Conservation (phyloP, 2,113 vertebrate genomes). For the Trochalopteron elliotii region DNA sequence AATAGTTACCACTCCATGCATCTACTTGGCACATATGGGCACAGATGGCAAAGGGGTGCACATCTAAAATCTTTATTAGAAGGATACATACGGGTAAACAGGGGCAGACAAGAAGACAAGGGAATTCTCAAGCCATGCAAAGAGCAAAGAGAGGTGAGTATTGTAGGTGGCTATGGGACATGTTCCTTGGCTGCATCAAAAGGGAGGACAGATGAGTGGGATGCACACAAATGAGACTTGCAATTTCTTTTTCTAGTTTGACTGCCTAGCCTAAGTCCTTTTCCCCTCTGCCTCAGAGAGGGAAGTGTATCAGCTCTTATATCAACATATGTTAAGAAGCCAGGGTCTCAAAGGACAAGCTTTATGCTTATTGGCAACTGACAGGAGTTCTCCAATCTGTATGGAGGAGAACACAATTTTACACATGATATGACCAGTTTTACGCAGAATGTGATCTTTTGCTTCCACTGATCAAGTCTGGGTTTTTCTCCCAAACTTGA, state of each 20-base stretch:
- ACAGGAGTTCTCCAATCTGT: not conserved
- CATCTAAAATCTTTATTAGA: not conserved
- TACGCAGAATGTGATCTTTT: not conserved
- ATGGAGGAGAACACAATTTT: not conserved
- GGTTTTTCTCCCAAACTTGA: not conserved
- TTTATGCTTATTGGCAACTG: not conserved
- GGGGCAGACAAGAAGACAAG: slow-evolving; percentile 11
- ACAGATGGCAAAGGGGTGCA: slow-evolving; percentile 17
- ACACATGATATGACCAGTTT: slow-evolving; percentile 6
- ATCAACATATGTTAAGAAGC: slow-evolving; percentile 12
- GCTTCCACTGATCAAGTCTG: not conserved
- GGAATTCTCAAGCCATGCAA: slow-evolving; percentile 20
- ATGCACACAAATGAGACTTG: not conserved
- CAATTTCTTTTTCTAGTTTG: not conserved
- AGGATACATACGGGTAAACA: not conserved
- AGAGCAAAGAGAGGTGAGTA: not conserved
- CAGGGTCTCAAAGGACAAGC: not conserved
- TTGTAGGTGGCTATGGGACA: slow-evolving; percentile 8
- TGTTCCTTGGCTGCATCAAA: not conserved
- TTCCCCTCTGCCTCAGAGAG: not conserved
- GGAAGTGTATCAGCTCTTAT: not conserved
- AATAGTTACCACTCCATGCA: slow-evolving; percentile 11
- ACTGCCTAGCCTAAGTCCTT: not conserved
- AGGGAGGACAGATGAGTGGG: slow-evolving; percentile 27
- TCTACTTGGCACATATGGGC: not conserved